Evolutionary conservation across 1,140 invertebrate species (phyloP), one percentile per base, ranked within the genome.

Genomic region (Apis dorsata): DNA sequence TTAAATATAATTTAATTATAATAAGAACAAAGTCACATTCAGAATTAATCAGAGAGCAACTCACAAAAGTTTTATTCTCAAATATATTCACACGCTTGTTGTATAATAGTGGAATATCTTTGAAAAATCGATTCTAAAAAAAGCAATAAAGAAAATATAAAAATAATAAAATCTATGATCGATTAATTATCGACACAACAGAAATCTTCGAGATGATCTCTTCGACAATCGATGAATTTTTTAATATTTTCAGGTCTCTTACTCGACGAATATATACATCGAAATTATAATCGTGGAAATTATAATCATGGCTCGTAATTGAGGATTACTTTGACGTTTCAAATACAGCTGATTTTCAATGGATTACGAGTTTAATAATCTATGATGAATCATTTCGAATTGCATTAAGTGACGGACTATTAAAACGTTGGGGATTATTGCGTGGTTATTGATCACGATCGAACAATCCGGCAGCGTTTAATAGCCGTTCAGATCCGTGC

Each of bases 241-340:
- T 49, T 15, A 62, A 44, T 53, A 49, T 81, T 57, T 69, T 44
- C 53, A 79, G 65, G 3, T 34, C 34, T 34, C 2, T 34, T 51
- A 49, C 66, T 59, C 24, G 10, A 44, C 17, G 69, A 24, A 65
- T 62, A 81, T 81, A 86, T 72, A 85, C 80, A 34, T 44, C 5
- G 83, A 63, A 68, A 17, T 34, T 63, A 66, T n/a, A 55, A 68
- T 78, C 19, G 44, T 44, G 63, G 28, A 24, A 28, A 17, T 17
- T 15, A 53, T 19, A 78, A 51, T 69, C 13, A 19, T 34, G 24
- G n/a, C 59, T 34, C 13, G 4, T 21, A 17, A 59, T 79, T 49
- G 13, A 34, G 28, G 10, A 24, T 21, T 13, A 2, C 19, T 17
- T n/a, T 5, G 21, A 34, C 12, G 44, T 5, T 34, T 49, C 34